Conservation (phyloP, 1,140 invertebrate genomes). For the Euura lappo region DNA sequence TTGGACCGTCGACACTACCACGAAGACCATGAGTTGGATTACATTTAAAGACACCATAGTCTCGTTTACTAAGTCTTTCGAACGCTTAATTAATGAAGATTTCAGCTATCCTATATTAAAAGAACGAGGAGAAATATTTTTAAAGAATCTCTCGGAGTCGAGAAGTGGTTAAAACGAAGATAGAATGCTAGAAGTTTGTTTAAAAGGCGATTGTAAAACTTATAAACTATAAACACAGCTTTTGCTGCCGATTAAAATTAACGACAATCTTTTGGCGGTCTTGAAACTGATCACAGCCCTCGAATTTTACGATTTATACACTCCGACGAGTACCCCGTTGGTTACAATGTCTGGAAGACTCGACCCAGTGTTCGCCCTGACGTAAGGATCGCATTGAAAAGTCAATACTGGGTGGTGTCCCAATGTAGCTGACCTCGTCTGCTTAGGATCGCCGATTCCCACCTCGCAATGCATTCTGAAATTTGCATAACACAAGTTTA, state of each 20-base stretch:
- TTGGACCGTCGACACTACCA: background rate
- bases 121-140: too few species aligned
- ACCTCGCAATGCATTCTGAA: slow-evolving; percentile 34
- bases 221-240: too few species aligned
- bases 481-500: background rate
- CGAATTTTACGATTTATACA: slow-evolving; percentile 44
- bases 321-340: slow-evolving; percentile 57
- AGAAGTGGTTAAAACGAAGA: too few species aligned
- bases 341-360: slow-evolving; percentile 62
- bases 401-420: slow-evolving; percentile 56
- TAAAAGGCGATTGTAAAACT: too few species aligned
- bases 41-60: background rate
- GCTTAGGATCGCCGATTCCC: slow-evolving; percentile 26
- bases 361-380: slow-evolving; percentile 38
- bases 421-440: slow-evolving; percentile 31
- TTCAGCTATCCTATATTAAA: too few species aligned
- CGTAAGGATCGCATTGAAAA: slow-evolving; percentile 54
- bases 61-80: background rate
- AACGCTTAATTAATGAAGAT: too few species aligned
- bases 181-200: too few species aligned
- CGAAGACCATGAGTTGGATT: background rate
- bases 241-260: too few species aligned
- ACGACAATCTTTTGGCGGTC: too few species aligned
- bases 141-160: too few species aligned
- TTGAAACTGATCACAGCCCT: too few species aligned